These are phyloP conservation scores for Ceyx cyanopectus DNA, from an alignment of 2,113 vertebrate genomes.

Conservation along the genomic window DNA sequence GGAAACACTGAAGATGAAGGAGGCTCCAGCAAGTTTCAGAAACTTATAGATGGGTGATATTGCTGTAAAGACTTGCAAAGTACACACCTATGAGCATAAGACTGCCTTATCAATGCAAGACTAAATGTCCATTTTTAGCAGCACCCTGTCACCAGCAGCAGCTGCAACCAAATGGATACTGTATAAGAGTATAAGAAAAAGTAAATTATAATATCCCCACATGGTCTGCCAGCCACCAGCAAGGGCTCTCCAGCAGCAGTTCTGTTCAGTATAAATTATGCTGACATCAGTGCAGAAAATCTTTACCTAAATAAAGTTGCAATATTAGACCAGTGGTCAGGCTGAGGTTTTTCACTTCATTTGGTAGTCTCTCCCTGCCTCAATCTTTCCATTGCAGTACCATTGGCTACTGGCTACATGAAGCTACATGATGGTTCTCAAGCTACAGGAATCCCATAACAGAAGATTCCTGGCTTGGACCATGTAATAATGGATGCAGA, in stretches of 20 bases:
- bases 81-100: not conserved
- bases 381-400: fast-evolving
- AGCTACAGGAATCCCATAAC: not conserved
- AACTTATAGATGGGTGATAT: not conserved
- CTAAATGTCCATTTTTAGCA: not conserved
- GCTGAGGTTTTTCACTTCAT: not conserved
- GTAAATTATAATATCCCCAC: not conserved
- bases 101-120: not conserved
- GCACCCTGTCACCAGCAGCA: not conserved
- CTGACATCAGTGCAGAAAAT: not conserved
- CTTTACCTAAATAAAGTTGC: not conserved
- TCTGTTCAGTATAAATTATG: not conserved
- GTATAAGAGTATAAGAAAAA: not conserved
- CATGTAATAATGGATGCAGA: not conserved
- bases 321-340: not conserved
- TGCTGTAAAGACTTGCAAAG: not conserved
- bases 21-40: not conserved
- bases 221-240: not conserved
- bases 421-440: not conserved
- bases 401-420: fast-evolving
- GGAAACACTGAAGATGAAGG: not conserved
- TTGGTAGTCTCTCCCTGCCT: not conserved
- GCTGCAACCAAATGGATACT: not conserved
- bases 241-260: not conserved
- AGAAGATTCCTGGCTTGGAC: not conserved